Base-by-base conservation (phyloP, 2,797 vertebrate species). In the Myotis myotis region DNA sequence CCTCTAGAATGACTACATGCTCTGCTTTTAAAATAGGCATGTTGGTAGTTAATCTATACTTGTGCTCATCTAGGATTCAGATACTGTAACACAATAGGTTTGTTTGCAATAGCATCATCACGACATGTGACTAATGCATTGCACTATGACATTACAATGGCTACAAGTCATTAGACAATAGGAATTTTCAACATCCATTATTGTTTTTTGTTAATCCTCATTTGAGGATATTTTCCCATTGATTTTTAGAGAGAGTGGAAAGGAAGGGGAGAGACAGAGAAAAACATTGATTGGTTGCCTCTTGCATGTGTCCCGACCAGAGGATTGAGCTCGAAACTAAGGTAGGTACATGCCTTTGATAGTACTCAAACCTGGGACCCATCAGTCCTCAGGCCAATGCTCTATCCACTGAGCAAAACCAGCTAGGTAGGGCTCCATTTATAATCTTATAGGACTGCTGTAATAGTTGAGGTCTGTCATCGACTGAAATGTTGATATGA, bases 61-160 rank as follows among this genome's bases (percentile, higher is more conserved):
- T 92, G n/a, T 83, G 78, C 80, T 83, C 53, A 81, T 66, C 13
- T 80, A 60, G 64, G 76, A 81, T 86, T 85, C 16, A 79, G 83
- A 47, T 19, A 79, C 11, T n/a, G 19, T 36, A 62, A 62, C 57
- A 60, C 23, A 62, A 62, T 30, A 30, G 57, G 25, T 30, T 62
- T 62, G 57, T 62, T 62, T 62, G 57, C 25, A 28, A 62, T 28
- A 47, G 47, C 47, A 47, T 47, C 47, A 47, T 47, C 47, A 47
- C 12, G 12, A 13, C 47, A 47, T 47, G 47, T 47, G 12, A 47
- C 0, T 62, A 30, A 62, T 62, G 57, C 25, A 15, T 60, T 28
- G 57, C 57, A 60, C 57, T 28, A 60, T 30, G 12, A 62, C 25
- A 62, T 62, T 30, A 12, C 57, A 62, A 62, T 62, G 57, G 57